Base-by-base conservation (phyloP, 1,140 invertebrate species). In the Pogonomyrmex barbatus region DNA sequence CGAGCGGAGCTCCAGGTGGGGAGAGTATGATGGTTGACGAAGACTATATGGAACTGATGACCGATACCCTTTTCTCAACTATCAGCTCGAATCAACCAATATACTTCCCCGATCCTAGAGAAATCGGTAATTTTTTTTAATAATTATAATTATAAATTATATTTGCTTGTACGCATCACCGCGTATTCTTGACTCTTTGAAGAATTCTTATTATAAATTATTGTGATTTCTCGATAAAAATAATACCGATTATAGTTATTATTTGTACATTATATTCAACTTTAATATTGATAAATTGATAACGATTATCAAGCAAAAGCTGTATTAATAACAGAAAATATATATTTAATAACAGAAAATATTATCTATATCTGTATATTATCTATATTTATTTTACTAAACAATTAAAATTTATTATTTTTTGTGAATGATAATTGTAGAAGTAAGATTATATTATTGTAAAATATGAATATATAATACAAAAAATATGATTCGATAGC, bases 81-180 rank as follows among this genome's bases (percentile, higher is more conserved):
- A 97, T 98, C 89, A 96, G 97, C 91, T 96, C 96, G 65, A 98
- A 98, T 95, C 98, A 98, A 94, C 98, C 98, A 30, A 98, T 99
- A 95, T 97, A 98, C 85, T 99, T 99, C 96, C 99, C 99, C 8
- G 99, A 99, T 96, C 97, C 98, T 47, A 97, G 98, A 95, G 99
- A 99, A 96, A 98, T 99, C 90, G 97, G 98, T 99, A 96, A 96
- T 95, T 92, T 1, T 70, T 87, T 92, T 91, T 33, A 12, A 79
- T 4, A 36, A 39, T 2, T 39, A 45, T 1, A 54, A 42, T 24
- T 10, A 14, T 12, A 58, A 58, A 68, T 24, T 24, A 8, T 75
- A 30, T 79, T 33, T 1, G 56, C 82, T n/a, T 52, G 14, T 45
- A 56, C 14, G 14, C 4, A 17, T 17, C 36, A 45, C 2, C 42